These are phyloP conservation scores for Macropus fuliginosus DNA, from an alignment of 2,797 vertebrate genomes.

Conservation along the genomic window DNA sequence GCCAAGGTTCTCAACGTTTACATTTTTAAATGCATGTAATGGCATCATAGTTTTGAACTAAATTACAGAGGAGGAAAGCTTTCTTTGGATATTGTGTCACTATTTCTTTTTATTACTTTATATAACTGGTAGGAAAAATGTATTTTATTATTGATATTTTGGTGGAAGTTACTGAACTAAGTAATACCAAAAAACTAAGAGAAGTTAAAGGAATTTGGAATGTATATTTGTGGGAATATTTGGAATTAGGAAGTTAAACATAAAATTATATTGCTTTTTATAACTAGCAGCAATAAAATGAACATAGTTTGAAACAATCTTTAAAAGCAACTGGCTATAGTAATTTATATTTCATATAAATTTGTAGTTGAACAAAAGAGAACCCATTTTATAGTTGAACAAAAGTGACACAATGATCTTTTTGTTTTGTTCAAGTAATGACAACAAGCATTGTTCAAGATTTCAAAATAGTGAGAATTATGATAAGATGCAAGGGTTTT, in stretches of 20 bases:
- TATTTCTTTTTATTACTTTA: rapidly evolving
- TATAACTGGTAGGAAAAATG: rapidly evolving
- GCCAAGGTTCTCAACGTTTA: neutral
- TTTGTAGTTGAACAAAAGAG: neutral
- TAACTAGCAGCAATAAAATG: neutral
- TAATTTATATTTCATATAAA: neutral
- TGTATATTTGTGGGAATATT: neutral
- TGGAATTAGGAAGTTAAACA: neutral
- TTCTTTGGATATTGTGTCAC: neutral
- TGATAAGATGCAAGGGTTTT: neutral
- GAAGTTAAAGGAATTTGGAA: neutral
- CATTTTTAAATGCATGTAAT: neutral
- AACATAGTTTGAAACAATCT: rapidly evolving
- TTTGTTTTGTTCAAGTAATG: neutral
- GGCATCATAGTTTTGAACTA: slow-evolving; percentile 2
- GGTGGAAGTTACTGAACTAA: rapidly evolving
- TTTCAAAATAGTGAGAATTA: neutral
- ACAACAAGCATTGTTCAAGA: neutral
- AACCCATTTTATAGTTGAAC: neutral
- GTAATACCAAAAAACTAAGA: neutral
- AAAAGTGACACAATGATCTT: neutral
- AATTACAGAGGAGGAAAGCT: neutral
- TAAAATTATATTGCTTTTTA: neutral
- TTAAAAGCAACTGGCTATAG: rapidly evolving
- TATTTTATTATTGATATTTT: neutral